Conservation (phyloP, 2,888 invertebrate genomes). For the Dexiosoma caninum region DNA sequence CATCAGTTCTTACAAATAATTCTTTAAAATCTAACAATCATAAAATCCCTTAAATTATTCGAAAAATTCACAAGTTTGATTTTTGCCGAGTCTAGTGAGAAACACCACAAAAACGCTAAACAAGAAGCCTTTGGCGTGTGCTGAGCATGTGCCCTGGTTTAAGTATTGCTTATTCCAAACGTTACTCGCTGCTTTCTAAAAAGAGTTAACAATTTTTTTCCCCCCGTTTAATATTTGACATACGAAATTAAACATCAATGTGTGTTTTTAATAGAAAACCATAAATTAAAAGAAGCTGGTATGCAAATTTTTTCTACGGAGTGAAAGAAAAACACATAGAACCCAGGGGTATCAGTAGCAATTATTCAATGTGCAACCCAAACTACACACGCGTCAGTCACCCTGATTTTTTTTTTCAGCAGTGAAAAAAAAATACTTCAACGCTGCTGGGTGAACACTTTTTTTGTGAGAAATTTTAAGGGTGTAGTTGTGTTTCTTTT, state of each 20-base stretch:
- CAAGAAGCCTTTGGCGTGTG: slow-evolving; percentile 51
- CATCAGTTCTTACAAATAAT: not conserved
- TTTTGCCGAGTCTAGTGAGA: not conserved
- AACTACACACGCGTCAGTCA: slow-evolving; percentile 60
- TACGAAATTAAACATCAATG: slow-evolving; percentile 56
- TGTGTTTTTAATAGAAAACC: slow-evolving; percentile 48
- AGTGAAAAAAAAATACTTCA: slow-evolving; percentile 14
- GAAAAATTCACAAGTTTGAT: not conserved
- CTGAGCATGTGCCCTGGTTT: slow-evolving; percentile 59
- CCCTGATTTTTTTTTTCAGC: slow-evolving; percentile 58
- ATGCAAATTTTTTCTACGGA: slow-evolving; percentile 65
- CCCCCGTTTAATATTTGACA: slow-evolving; percentile 18
- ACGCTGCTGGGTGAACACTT: slow-evolving; percentile 51
- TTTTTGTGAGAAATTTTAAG: slow-evolving; percentile 30
- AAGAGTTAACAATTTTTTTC: slow-evolving; percentile 56
- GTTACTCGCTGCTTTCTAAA: slow-evolving; percentile 15
- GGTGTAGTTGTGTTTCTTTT: slow-evolving; percentile 51
- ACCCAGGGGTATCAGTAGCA: slow-evolving; percentile 61
- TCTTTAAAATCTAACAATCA: not conserved
- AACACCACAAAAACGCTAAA: not conserved
- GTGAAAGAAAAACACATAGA: slow-evolving; percentile 9
- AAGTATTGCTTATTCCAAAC: not conserved
- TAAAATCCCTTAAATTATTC: slow-evolving; percentile 1
- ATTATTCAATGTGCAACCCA: slow-evolving; percentile 53
- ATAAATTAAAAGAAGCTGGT: slow-evolving; percentile 62